Percentiles rank a stretch among this genome's conserved stretches.
Conservation (phyloP, 2,888 invertebrate genomes). For the Cheiracanthium punctorium region DNA sequence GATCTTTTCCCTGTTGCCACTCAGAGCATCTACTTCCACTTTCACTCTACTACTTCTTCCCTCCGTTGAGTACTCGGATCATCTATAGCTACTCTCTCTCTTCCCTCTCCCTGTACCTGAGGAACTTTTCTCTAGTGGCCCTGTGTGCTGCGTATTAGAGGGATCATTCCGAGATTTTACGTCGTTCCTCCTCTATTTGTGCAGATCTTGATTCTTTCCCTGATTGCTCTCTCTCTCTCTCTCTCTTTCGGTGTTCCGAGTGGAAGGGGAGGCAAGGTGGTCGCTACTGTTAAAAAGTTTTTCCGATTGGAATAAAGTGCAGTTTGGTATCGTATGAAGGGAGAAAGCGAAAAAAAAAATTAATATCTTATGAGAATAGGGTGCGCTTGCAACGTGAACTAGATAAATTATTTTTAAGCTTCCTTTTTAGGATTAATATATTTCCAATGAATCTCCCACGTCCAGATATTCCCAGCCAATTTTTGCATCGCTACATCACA, state of each 20-base stretch:
- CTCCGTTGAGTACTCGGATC: background rate
- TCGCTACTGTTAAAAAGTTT: background rate
- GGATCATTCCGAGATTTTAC: background rate
- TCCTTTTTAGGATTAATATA: no score
- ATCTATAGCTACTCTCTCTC: background rate
- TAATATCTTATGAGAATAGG: background rate
- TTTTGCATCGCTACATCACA: no score
- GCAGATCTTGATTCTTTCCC: slow-evolving; percentile 3
- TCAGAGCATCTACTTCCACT: background rate
- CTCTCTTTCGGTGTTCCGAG: background rate
- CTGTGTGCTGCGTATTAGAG: background rate
- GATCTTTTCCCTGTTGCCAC: background rate
- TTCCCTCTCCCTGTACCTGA: background rate
- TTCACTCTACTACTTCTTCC: no score
- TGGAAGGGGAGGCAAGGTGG: background rate
- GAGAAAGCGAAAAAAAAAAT: background rate
- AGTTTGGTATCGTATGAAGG: no score
- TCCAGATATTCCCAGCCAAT: no score
- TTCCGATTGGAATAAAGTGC: background rate
- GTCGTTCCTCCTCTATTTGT: background rate
- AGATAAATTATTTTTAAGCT: no score
- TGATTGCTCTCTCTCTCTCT: background rate
- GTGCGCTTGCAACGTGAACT: no score
- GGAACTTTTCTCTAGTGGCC: background rate
- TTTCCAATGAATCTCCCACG: no score